Conservation (phyloP, 1,140 invertebrate species). For the Goniozus legneri region DNA sequence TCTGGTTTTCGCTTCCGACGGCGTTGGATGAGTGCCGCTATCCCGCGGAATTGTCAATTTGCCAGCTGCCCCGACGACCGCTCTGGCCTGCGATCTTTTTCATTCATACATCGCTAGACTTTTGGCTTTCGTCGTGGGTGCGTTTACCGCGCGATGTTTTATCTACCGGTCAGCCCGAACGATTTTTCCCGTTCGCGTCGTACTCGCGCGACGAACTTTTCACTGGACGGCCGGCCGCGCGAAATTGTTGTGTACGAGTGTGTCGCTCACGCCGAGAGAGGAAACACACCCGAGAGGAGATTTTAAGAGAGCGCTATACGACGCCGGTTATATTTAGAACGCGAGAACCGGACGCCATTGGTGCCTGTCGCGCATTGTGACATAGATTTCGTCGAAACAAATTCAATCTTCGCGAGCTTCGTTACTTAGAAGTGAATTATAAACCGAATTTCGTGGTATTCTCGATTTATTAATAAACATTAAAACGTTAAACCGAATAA, state of each 20-base stretch:
- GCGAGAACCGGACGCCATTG: constrained; percentile 14
- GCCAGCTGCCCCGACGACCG: constrained; percentile 21
- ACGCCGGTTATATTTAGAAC: constrained; percentile 35
- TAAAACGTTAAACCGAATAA: too few species aligned
- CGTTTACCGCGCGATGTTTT: not conserved
- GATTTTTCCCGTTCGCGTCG: too few species aligned
- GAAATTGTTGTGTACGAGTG: not conserved
- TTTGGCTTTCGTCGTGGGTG: not conserved
- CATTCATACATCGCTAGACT: constrained; percentile 9
- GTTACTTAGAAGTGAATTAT: too few species aligned
- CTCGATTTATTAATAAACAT: too few species aligned
- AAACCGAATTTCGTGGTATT: too few species aligned
- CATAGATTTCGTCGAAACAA: constrained; percentile 24
- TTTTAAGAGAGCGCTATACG: constrained; percentile 20
- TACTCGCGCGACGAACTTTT: too few species aligned
- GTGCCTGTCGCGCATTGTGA: constrained; percentile 26
- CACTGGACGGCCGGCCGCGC: too few species aligned
- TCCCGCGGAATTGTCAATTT: too few species aligned
- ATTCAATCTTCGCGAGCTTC: not conserved
- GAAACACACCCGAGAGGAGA: constrained; percentile 23
- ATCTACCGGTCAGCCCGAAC: too few species aligned
- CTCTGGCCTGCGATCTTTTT: constrained; percentile 16
- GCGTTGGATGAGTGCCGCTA: too few species aligned
- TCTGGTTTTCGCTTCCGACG: too few species aligned
- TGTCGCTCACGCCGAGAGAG: too few species aligned